phyloP scores from a whole-genome alignment of 2,888 invertebrate species.

The Halictus ligatus region DNA sequence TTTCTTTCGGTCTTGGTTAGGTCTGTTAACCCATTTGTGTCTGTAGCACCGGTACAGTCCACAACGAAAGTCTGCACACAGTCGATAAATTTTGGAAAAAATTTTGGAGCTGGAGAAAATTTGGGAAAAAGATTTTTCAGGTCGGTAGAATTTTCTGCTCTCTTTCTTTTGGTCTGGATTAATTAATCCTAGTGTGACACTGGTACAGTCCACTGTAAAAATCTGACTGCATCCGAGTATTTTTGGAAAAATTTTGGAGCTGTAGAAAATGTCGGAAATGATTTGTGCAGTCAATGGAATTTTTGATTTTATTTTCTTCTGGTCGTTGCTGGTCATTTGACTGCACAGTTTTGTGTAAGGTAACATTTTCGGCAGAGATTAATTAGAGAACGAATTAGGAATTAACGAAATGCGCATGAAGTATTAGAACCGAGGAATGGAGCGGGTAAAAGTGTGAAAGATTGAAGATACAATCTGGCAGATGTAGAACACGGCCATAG shows the following conservation, averaged over 20 bases:
- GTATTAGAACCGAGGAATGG: background rate
- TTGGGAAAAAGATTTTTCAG: background rate
- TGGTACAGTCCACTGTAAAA: too few relatives aligned
- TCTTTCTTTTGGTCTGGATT: too few relatives aligned
- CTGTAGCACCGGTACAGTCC: background rate
- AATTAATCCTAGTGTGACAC: too few relatives aligned
- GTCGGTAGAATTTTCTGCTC: background rate
- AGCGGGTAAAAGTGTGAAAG: background rate
- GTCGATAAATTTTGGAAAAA: too few relatives aligned
- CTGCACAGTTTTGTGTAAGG: background rate
- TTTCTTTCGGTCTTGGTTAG: too few relatives aligned
- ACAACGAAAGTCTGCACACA: background rate
- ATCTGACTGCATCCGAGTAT: too few relatives aligned
- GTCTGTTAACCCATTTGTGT: background rate
- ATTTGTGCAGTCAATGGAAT: background rate
- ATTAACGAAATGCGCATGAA: background rate
- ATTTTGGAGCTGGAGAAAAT: background rate
- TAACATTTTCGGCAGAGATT: background rate
- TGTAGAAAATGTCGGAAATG: too few relatives aligned
- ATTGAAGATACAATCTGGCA: background rate
- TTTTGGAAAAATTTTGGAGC: too few relatives aligned
- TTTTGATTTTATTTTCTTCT: background rate
- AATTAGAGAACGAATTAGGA: background rate
- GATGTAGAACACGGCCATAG: slow-evolving; percentile 56
- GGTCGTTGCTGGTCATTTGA: background rate